phyloP scores from a whole-genome alignment of 2,888 invertebrate species.

The Cepaea hortensis region DNA sequence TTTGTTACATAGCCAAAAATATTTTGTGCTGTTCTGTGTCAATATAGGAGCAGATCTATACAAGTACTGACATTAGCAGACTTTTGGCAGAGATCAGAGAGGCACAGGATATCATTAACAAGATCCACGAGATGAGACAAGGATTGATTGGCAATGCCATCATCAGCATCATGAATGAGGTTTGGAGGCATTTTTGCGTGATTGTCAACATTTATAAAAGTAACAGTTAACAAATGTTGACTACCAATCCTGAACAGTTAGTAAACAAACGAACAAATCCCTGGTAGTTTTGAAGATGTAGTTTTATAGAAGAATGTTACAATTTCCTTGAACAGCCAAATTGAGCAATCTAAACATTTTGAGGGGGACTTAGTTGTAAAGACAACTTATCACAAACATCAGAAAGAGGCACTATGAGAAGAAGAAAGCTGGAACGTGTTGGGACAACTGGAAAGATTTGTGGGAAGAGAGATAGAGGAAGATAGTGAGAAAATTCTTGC shows the following conservation, averaged over 20 bases:
- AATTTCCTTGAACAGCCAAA: no score
- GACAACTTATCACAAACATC: no score
- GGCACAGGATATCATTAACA: constrained; percentile 74
- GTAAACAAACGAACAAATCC: no score
- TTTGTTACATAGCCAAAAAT: neutral
- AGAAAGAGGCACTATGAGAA: no score
- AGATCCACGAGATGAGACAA: constrained; percentile 76
- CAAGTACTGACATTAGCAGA: constrained; percentile 75
- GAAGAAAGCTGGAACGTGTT: no score
- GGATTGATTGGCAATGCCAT: constrained; percentile 76
- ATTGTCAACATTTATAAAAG: neutral
- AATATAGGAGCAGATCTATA: constrained; percentile 74
- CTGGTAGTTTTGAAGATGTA: no score
- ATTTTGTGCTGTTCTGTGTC: neutral
- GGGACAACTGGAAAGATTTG: no score
- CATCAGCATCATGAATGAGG: constrained; percentile 75
- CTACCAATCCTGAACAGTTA: neutral
- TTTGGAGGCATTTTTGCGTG: constrained; percentile 47
- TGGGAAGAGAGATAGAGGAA: no score
- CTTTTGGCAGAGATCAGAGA: constrained; percentile 74
- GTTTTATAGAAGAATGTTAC: no score
- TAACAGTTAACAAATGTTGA: neutral
- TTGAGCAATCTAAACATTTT: no score
- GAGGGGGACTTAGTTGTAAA: no score
- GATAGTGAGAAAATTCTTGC: no score